These are phyloP conservation scores for Hecatera dysodea DNA, from an alignment of 2,888 invertebrate species.

Conservation along the genomic window DNA sequence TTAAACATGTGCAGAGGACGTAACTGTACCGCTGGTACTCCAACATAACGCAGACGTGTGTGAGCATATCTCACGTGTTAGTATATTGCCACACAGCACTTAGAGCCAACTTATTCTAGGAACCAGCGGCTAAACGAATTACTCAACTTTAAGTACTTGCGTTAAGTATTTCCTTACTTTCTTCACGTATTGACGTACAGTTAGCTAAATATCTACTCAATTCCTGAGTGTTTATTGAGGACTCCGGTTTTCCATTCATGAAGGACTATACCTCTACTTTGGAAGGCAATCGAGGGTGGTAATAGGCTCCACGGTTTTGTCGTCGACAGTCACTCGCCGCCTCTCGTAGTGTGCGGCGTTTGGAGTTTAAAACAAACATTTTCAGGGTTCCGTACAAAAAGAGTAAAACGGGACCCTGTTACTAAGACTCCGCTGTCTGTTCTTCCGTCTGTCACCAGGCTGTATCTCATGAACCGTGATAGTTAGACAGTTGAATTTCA, in stretches of 20 bases:
- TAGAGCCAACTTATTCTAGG: constrained; percentile 26
- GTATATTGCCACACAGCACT: constrained; percentile 37
- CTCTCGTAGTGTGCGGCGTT: not conserved
- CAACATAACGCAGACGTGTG: constrained; percentile 20
- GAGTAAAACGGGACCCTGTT: no score
- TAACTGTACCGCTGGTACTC: not conserved
- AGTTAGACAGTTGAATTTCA: no score
- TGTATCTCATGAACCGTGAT: no score
- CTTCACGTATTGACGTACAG: constrained; percentile 5
- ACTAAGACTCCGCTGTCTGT: no score
- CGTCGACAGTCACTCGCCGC: not conserved
- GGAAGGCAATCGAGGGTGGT: not conserved
- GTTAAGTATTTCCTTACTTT: constrained; percentile 39
- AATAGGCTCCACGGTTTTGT: not conserved
- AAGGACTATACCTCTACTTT: not conserved
- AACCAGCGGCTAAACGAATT: constrained; percentile 38
- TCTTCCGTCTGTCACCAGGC: no score
- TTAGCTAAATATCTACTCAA: not conserved
- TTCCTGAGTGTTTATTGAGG: not conserved
- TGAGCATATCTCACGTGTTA: constrained; percentile 28
- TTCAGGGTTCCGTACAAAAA: no score
- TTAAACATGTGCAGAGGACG: not conserved
- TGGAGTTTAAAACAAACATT: not conserved
- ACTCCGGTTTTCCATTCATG: not conserved
- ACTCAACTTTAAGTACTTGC: constrained; percentile 44